Percentiles rank a stretch among this genome's conserved stretches.
These are phyloP conservation scores for Zonitis immaculata DNA, from an alignment of 2,888 invertebrate genomes.

Conservation along the genomic window DNA sequence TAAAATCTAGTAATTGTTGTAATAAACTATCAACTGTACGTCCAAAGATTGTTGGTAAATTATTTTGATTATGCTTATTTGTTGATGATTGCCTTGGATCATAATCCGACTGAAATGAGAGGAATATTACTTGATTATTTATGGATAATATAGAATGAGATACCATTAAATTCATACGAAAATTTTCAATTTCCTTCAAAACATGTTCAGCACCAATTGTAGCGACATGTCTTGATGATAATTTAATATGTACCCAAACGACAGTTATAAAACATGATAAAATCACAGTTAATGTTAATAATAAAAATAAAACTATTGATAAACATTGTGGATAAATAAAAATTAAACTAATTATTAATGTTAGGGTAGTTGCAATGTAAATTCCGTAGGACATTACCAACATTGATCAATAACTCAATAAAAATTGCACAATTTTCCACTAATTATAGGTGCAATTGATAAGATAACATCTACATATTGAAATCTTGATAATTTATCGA, in stretches of 20 bases:
- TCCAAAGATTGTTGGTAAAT: slow-evolving; percentile 75
- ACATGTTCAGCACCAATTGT: slow-evolving; percentile 57
- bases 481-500: background rate
- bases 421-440: background rate
- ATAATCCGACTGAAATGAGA: slow-evolving; percentile 36
- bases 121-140: slow-evolving; percentile 1
- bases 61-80: slow-evolving; percentile 39
- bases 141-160: slow-evolving; percentile 12
- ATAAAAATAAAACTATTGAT: slow-evolving; percentile 29
- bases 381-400: background rate
- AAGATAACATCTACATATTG: background rate
- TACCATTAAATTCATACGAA: slow-evolving; percentile 61
- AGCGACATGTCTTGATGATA: slow-evolving; percentile 63
- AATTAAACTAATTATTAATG: slow-evolving; percentile 6
- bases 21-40: slow-evolving; percentile 78
- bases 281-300: slow-evolving; percentile 33
- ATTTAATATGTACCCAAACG: slow-evolving; percentile 60
- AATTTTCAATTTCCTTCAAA: slow-evolving; percentile 57
- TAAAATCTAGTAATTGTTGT: slow-evolving; percentile 75
- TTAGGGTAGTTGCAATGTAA: slow-evolving; percentile 5
- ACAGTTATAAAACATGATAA: slow-evolving; percentile 48
- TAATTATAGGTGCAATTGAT: background rate
- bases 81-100: slow-evolving; percentile 25
- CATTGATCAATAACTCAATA: too few relatives aligned
- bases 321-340: slow-evolving; percentile 32